A percentile compares a stretch with the other conserved stretches of the same genome.
Conservation (phyloP, 2,113 vertebrate species). For the Lucifuga dentata region DNA sequence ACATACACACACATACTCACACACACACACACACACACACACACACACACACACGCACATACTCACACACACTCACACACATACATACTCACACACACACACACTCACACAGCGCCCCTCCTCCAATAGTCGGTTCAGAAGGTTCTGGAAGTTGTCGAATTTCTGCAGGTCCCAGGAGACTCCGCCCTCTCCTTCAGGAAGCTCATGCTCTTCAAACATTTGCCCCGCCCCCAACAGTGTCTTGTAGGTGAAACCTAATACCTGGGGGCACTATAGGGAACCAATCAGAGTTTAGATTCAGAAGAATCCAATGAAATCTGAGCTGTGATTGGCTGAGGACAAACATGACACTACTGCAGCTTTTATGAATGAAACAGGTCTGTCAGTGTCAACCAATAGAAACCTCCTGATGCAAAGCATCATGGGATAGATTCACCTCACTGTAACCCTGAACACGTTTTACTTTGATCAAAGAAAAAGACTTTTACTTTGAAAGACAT, state of each 20-base stretch:
- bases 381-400: too few species aligned
- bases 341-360: too few species aligned
- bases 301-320: not conserved
- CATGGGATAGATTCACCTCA: too few species aligned
- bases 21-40: not conserved
- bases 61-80: not conserved
- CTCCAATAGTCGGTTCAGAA: conserved; percentile 36
- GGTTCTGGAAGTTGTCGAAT: conserved; percentile 17
- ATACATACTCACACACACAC: too few species aligned
- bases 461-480: too few species aligned
- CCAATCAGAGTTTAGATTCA: conserved; percentile 25
- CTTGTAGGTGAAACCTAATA: conserved; percentile 38
- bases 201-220: not conserved
- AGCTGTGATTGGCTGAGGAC: not conserved
- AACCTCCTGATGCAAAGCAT: too few species aligned
- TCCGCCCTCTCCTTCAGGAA: conserved; percentile 29
- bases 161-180: conserved; percentile 36
- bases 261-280: conserved; percentile 47
- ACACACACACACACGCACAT: not conserved
- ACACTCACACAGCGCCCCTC: conserved; percentile 48
- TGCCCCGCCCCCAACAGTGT: conserved; percentile 2
- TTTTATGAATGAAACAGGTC: too few species aligned
- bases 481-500: too few species aligned
- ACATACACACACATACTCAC: too few species aligned
- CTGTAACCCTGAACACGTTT: too few species aligned